Percentiles rank a stretch among this genome's conserved stretches.
Evolutionary conservation across 1,140 invertebrate genomes (phyloP).

Genomic region (Scaptomyza montana): DNA sequence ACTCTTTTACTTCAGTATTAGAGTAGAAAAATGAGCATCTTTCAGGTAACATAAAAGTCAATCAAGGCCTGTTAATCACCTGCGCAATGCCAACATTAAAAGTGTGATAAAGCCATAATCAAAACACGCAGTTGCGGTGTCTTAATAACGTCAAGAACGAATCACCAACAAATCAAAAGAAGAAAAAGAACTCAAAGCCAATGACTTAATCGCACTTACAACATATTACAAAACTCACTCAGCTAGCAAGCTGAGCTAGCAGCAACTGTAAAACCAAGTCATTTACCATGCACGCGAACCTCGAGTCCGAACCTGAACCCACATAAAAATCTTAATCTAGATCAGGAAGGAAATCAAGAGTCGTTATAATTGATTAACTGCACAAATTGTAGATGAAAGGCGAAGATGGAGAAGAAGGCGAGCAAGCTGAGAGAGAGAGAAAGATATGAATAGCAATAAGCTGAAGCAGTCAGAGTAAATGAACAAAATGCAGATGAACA

Average conservation of each 20-base stretch:
- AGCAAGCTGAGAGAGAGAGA: not conserved
- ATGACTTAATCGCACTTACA: constrained; percentile 59
- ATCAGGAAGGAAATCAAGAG: constrained; percentile 84
- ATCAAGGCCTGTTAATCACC: constrained; percentile 50
- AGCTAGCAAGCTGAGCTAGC: not conserved
- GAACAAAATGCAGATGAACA: constrained; percentile 51
- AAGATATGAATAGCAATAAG: not conserved
- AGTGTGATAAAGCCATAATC: constrained; percentile 58
- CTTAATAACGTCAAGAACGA: constrained; percentile 51
- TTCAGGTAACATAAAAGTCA: constrained; percentile 54
- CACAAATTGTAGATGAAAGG: constrained; percentile 41
- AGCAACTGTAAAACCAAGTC: constrained; percentile 30
- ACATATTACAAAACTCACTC: constrained; percentile 7
- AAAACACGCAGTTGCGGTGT: constrained; percentile 59
- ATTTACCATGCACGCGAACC: constrained; percentile 12
- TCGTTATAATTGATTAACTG: constrained; percentile 84
- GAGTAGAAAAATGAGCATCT: constrained; percentile 5
- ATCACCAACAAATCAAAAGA: constrained; percentile 33
- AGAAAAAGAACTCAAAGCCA: constrained; percentile 37
- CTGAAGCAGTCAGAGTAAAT: not conserved
- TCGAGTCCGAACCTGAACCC: constrained; percentile 33
- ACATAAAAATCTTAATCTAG: constrained; percentile 79
- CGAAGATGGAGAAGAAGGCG: not conserved
- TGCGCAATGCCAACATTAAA: constrained; percentile 45
- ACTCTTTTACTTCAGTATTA: too few relatives aligned